Conservation (phyloP, 2,113 vertebrate genomes). For the Lagenorhynchus albirostris region DNA sequence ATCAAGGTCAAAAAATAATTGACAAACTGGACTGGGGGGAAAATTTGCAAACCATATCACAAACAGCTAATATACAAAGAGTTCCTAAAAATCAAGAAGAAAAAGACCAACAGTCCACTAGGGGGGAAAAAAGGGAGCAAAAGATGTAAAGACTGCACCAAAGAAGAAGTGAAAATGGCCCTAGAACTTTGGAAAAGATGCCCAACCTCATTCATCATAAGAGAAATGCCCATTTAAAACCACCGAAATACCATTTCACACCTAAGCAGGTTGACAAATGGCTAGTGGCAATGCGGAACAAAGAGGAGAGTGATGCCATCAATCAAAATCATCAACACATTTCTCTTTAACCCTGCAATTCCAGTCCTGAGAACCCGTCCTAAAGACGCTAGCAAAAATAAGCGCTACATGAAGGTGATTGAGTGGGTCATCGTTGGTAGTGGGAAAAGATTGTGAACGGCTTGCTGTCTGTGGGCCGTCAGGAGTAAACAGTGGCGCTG, state of each 20-base stretch:
- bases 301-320: neutral
- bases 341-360: no score
- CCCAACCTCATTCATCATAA: neutral
- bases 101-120: neutral
- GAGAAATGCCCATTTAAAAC: neutral
- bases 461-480: neutral
- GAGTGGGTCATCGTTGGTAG: neutral
- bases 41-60: neutral
- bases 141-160: neutral
- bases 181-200: neutral
- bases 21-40: neutral
- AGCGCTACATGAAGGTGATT: neutral
- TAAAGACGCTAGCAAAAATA: neutral
- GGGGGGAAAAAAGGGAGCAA: neutral
- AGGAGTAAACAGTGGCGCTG: neutral
- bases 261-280: neutral
- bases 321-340: no score
- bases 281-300: neutral
- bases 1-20: neutral
- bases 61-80: neutral
- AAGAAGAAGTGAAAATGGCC: neutral
- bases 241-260: neutral
- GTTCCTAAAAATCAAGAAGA: neutral
- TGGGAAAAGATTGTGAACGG: neutral
- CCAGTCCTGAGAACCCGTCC: neutral